These are phyloP conservation scores for Syrista parreyssii DNA, from an alignment of 2,888 invertebrate genomes.

Conservation along the genomic window DNA sequence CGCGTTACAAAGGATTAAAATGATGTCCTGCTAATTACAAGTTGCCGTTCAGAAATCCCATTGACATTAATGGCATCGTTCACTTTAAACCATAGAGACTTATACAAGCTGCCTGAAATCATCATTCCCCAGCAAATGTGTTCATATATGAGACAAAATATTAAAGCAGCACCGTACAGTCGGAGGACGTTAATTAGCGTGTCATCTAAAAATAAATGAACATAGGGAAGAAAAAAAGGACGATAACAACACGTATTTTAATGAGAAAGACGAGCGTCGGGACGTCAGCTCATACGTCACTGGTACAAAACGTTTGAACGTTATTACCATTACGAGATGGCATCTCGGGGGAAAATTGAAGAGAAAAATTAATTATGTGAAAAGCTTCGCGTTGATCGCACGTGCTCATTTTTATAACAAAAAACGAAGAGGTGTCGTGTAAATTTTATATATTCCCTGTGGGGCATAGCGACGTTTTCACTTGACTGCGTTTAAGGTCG, in stretches of 20 bases:
- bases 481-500: neutral
- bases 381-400: neutral
- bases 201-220: conserved; percentile 21
- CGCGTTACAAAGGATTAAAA: neutral
- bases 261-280: conserved; percentile 29
- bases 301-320: conserved; percentile 38
- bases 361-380: conserved; percentile 19
- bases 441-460: neutral
- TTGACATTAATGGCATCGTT: neutral
- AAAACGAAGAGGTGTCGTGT: neutral
- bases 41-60: neutral
- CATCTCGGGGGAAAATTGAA: conserved; percentile 1
- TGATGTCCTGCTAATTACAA: neutral
- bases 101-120: neutral
- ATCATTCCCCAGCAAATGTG: neutral
- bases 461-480: neutral
- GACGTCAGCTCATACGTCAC: conserved; percentile 31
- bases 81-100: neutral
- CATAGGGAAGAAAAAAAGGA: conserved; percentile 15
- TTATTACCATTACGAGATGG: conserved; percentile 14
- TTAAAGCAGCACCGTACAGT: too few species aligned
- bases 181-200: conserved; percentile 19
- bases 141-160: too few species aligned
- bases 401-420: neutral
- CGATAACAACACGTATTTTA: conserved; percentile 41